Percentiles rank a stretch among this genome's conserved stretches.
phyloP scores from a whole-genome alignment of 2,113 vertebrate genomes.

The Paralichthys olivaceus region DNA sequence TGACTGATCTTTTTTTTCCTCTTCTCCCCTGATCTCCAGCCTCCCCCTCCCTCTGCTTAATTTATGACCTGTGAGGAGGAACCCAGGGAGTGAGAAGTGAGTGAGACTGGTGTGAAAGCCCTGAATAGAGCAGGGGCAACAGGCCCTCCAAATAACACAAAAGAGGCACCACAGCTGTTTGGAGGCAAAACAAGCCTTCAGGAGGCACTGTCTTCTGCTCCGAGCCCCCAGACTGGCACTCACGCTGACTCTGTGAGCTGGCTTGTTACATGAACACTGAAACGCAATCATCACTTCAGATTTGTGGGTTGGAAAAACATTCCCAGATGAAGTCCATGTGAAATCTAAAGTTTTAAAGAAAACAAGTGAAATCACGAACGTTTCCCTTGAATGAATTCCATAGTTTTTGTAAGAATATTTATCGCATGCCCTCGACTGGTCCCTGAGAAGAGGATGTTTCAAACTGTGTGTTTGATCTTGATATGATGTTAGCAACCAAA shows the following conservation, averaged over 20 bases:
- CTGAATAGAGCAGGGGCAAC: slow-evolving; percentile 82
- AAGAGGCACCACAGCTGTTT: slow-evolving; percentile 78
- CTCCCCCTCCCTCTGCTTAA: slow-evolving; percentile 70
- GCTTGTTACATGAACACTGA: slow-evolving; percentile 45
- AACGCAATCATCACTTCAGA: slow-evolving; percentile 40
- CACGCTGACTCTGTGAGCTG: slow-evolving; percentile 59
- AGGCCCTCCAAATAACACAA: slow-evolving; percentile 80
- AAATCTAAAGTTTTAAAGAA: slow-evolving; percentile 16
- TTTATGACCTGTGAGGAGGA: slow-evolving; percentile 83
- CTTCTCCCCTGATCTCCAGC: slow-evolving; percentile 57
- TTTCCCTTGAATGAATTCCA: slow-evolving; percentile 2
- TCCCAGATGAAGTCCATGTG: slow-evolving; percentile 5
- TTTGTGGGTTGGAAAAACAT: slow-evolving; percentile 18
- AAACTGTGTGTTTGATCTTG: slow-evolving; percentile 21
- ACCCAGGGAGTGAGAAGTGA: slow-evolving; percentile 83
- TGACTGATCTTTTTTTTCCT: slow-evolving; percentile 75
- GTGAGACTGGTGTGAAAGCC: slow-evolving; percentile 83
- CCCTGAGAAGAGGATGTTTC: not conserved
- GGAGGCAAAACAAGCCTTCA: slow-evolving; percentile 68
- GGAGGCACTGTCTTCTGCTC: slow-evolving; percentile 57
- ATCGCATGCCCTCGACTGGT: not conserved
- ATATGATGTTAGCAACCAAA: slow-evolving; percentile 10
- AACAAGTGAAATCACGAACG: not conserved
- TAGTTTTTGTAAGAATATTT: slow-evolving; percentile 10
- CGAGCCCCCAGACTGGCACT: slow-evolving; percentile 55